These are phyloP conservation scores for Drosophila athabasca DNA, from an alignment of 1,140 invertebrate genomes.

Conservation along the genomic window DNA sequence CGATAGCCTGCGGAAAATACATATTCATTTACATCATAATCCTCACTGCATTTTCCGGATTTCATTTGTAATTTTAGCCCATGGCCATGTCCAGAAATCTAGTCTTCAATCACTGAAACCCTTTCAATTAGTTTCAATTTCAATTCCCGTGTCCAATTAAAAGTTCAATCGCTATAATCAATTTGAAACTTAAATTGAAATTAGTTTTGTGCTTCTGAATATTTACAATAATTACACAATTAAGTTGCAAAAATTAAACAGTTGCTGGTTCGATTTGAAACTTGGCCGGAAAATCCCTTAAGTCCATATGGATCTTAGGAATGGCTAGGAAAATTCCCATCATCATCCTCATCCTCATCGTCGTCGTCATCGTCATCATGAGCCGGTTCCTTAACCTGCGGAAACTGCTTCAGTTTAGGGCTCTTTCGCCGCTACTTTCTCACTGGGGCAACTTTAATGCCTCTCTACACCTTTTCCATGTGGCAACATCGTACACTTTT, in stretches of 20 bases:
- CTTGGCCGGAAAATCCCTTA: neutral
- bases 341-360: slow-evolving; percentile 26
- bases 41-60: too few species aligned
- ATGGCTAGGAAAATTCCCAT: neutral
- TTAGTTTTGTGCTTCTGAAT: too few species aligned
- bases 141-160: too few species aligned
- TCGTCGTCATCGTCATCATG: slow-evolving; percentile 23
- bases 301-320: neutral
- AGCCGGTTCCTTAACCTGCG: slow-evolving; percentile 6
- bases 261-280: slow-evolving; percentile 10
- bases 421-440: slow-evolving; percentile 13
- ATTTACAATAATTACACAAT: slow-evolving; percentile 3
- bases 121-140: too few species aligned
- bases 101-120: too few species aligned
- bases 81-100: too few species aligned
- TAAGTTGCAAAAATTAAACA: slow-evolving; percentile 9
- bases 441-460: slow-evolving; percentile 61
- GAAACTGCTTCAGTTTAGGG: slow-evolving; percentile 12
- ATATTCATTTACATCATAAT: too few species aligned
- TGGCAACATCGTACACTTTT: slow-evolving; percentile 71
- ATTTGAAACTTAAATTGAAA: neutral
- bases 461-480: slow-evolving; percentile 70
- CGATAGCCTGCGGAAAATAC: too few species aligned
- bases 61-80: too few species aligned
- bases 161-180: neutral